These are phyloP conservation scores for Macroglossus sobrinus DNA, from an alignment of 2,113 vertebrate species.

Conservation along the genomic window DNA sequence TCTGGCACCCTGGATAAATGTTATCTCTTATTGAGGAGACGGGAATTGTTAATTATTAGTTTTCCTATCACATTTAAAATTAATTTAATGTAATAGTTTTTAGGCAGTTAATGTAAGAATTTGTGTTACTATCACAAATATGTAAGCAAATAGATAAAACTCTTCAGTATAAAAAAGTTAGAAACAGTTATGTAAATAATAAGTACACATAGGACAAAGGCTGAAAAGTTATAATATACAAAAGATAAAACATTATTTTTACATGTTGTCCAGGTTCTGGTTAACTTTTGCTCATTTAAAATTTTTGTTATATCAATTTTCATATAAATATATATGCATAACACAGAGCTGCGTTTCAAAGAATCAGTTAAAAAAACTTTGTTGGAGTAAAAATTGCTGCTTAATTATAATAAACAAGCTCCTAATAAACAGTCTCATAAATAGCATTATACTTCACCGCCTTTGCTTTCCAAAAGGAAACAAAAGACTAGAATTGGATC, in stretches of 20 bases:
- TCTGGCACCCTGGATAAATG: neutral
- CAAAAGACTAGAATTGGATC: conserved; percentile 52
- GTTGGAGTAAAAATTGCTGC: conserved; percentile 24
- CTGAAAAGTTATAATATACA: neutral
- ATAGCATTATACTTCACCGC: neutral
- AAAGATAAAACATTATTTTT: neutral
- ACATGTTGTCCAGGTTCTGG: neutral
- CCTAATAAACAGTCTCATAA: conserved; percentile 22
- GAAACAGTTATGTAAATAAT: neutral
- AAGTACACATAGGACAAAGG: neutral
- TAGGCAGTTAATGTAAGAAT: neutral
- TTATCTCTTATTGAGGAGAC: neutral
- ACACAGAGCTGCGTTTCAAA: neutral
- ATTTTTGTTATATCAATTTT: neutral
- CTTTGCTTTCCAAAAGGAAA: conserved; percentile 59
- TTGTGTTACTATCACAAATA: neutral
- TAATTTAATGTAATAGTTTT: conserved; percentile 9
- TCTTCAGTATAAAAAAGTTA: neutral
- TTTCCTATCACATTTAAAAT: neutral
- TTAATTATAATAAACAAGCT: conserved; percentile 27
- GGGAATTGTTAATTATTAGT: neutral
- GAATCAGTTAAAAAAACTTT: neutral
- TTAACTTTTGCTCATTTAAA: conserved; percentile 19
- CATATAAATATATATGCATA: neutral
- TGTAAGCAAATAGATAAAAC: neutral